Conservation (phyloP, 2,797 vertebrate genomes). For the Megaceryle alcyon region DNA sequence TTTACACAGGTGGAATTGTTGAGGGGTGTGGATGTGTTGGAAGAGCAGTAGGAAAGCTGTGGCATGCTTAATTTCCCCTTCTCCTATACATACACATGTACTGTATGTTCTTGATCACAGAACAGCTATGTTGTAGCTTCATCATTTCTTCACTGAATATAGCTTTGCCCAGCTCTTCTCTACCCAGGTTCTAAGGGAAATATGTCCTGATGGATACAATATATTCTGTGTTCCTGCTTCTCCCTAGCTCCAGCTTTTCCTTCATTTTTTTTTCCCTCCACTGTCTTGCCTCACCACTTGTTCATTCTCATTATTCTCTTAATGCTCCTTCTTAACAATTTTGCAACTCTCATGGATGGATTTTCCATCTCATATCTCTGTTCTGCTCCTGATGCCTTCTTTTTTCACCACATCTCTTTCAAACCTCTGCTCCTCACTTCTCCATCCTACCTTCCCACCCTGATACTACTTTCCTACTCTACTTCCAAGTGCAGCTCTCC, state of each 20-base stretch:
- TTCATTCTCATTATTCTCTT: neutral
- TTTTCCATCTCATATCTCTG: neutral
- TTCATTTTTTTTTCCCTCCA: neutral
- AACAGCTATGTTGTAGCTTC: neutral
- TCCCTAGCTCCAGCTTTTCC: neutral
- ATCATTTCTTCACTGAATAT: neutral
- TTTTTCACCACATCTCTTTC: neutral
- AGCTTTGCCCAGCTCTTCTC: neutral
- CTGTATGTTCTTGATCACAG: neutral
- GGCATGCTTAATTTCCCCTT: neutral
- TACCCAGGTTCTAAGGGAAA: neutral
- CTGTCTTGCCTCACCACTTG: neutral
- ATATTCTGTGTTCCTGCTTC: neutral
- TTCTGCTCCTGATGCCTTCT: neutral
- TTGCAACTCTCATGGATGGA: neutral
- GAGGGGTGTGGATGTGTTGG: neutral
- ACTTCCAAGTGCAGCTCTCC: neutral
- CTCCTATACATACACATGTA: fast-evolving
- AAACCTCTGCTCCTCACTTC: neutral
- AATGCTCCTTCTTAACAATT: neutral
- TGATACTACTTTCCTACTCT: neutral
- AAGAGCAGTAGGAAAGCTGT: neutral
- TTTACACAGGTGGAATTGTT: neutral
- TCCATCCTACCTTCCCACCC: neutral
- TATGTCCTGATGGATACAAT: neutral